These are phyloP conservation scores for Onychorhynchus coronatus DNA, from an alignment of 2,113 vertebrate species.

Conservation along the genomic window DNA sequence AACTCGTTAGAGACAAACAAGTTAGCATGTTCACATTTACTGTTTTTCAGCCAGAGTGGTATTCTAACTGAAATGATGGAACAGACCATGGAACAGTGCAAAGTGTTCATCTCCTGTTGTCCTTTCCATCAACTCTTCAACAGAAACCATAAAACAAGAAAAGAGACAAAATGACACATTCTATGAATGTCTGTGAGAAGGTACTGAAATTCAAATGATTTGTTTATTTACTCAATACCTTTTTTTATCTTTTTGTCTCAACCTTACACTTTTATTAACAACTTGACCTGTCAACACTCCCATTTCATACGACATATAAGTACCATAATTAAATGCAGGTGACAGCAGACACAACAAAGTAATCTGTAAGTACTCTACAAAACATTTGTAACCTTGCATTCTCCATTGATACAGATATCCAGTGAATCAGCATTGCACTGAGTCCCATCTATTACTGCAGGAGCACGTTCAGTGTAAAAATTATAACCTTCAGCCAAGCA, in stretches of 20 bases:
- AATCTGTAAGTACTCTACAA: not conserved
- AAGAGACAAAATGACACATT: not conserved
- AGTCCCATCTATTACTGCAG: slow-evolving; percentile 95
- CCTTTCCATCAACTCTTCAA: not conserved
- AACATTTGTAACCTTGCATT: slow-evolving; percentile 89
- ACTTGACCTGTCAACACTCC: not conserved
- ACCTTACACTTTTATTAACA: not conserved
- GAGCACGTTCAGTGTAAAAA: slow-evolving; percentile 97
- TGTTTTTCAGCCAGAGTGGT: not conserved
- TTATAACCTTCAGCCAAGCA: slow-evolving; percentile 98
- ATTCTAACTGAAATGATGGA: not conserved
- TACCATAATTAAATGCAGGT: not conserved
- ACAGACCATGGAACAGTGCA: not conserved
- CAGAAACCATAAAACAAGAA: not conserved
- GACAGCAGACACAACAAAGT: not conserved
- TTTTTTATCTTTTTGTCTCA: not conserved
- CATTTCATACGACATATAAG: not conserved
- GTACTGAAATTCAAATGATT: not conserved
- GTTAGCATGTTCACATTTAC: not conserved
- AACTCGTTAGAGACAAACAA: not conserved
- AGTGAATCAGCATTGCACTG: slow-evolving; percentile 94
- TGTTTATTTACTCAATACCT: not conserved
- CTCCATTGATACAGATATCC: slow-evolving; percentile 99
- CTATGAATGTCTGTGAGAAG: not conserved
- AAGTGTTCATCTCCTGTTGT: not conserved